Evolutionary conservation across 2,888 invertebrate genomes (phyloP).

Genomic region (Petrolisthes manimaculis): DNA sequence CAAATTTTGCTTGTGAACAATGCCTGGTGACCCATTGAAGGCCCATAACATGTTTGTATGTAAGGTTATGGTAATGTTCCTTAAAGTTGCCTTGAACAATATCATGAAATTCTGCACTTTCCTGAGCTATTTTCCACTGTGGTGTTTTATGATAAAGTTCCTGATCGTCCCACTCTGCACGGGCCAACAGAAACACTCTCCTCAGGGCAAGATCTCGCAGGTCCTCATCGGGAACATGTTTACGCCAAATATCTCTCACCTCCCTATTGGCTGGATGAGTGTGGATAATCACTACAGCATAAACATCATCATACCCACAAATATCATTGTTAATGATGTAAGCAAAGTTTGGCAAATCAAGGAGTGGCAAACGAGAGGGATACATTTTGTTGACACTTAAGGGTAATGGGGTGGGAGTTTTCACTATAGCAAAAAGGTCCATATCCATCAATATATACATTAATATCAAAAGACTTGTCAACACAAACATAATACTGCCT

Average conservation of each 20-base stretch:
- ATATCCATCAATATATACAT: constrained; percentile 10
- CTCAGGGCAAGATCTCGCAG: constrained; percentile 75
- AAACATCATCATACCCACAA: constrained; percentile 64
- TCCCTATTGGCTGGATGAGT: constrained; percentile 82
- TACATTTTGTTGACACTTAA: constrained; percentile 29
- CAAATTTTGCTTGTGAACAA: constrained; percentile 76
- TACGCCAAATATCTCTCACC: constrained; percentile 79
- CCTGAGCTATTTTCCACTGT: constrained; percentile 70
- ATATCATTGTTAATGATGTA: constrained; percentile 68
- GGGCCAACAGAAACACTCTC: constrained; percentile 80
- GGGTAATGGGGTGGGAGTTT: constrained; percentile 22
- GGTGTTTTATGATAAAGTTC: constrained; percentile 56
- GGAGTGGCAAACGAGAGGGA: constrained; percentile 53
- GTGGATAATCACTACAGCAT: constrained; percentile 75
- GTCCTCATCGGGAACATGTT: constrained; percentile 76
- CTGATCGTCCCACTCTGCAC: constrained; percentile 61
- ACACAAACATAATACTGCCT: background rate
- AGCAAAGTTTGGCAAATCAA: constrained; percentile 66
- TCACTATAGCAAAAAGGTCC: constrained; percentile 17
- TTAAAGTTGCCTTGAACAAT: constrained; percentile 82
- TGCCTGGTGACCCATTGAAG: constrained; percentile 79
- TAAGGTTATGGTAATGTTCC: constrained; percentile 85
- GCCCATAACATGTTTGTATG: constrained; percentile 86
- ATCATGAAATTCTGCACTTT: constrained; percentile 74
- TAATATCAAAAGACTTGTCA: background rate